phyloP scores from a whole-genome alignment of 2,888 invertebrate genomes.

The Theodoxus fluviatilis region DNA sequence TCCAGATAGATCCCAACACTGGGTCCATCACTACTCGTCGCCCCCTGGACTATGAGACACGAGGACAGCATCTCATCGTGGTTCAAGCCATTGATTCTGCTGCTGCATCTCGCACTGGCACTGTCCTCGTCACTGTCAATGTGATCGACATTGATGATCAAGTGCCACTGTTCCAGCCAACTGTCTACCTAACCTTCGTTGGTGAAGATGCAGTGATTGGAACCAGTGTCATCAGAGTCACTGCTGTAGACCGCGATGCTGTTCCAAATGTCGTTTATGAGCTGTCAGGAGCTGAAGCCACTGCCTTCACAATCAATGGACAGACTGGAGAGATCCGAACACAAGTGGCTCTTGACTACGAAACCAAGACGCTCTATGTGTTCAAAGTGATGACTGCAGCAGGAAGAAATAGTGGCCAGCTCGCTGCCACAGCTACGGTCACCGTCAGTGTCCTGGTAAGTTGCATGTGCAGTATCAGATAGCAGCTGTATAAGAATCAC shows the following conservation, averaged over 20 bases:
- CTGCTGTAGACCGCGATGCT: constrained; percentile 35
- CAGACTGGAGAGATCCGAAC: constrained; percentile 41
- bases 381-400: constrained; percentile 48
- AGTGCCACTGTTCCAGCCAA: constrained; percentile 36
- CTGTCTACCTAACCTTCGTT: constrained; percentile 33
- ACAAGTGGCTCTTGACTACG: constrained; percentile 44
- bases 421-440: constrained; percentile 42
- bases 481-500: too few relatives aligned
- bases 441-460: constrained; percentile 40
- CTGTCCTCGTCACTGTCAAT: constrained; percentile 33
- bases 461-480: background rate
- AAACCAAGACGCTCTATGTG: constrained; percentile 37
- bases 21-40: constrained; percentile 33
- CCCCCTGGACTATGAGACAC: constrained; percentile 33
- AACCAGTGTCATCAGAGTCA: constrained; percentile 12
- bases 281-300: constrained; percentile 34
- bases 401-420: constrained; percentile 33
- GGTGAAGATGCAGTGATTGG: constrained; percentile 15
- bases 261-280: constrained; percentile 29
- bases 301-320: constrained; percentile 40
- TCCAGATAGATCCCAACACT: constrained; percentile 28
- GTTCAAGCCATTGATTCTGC: constrained; percentile 31
- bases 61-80: background rate
- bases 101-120: constrained; percentile 29
- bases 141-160: constrained; percentile 40